Percentiles rank a stretch among this genome's conserved stretches.
Conservation (phyloP, 2,888 invertebrate genomes). For the Cosmopolites sordidus region DNA sequence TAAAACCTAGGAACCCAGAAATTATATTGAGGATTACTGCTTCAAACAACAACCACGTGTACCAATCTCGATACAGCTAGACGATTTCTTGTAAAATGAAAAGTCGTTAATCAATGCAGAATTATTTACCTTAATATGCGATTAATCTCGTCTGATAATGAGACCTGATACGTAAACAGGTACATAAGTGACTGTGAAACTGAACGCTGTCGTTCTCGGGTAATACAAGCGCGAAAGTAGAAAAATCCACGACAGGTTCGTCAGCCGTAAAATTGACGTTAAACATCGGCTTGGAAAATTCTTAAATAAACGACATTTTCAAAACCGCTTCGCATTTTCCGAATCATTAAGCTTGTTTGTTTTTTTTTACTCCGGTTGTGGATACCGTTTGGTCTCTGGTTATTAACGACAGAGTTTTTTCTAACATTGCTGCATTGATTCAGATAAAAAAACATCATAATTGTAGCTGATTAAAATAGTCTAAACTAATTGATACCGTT, state of each 20-base stretch:
- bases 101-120: too few species aligned
- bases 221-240: not conserved
- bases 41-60: too few species aligned
- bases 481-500: too few species aligned
- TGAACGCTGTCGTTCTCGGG: not conserved
- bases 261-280: conserved; percentile 15
- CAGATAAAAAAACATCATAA: too few species aligned
- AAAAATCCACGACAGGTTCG: conserved; percentile 6
- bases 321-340: conserved; percentile 3
- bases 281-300: conserved; percentile 6
- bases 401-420: not conserved
- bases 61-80: too few species aligned
- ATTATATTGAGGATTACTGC: too few species aligned
- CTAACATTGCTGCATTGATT: not conserved
- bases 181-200: not conserved
- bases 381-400: not conserved
- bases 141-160: too few species aligned
- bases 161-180: too few species aligned
- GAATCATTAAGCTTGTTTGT: not conserved
- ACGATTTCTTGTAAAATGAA: too few species aligned
- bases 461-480: too few species aligned
- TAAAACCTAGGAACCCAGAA: too few species aligned
- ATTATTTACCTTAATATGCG: too few species aligned
- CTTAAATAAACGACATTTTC: conserved; percentile 12
- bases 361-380: not conserved